Evolutionary conservation across 2,797 vertebrate species (phyloP).

Genomic region (Botia kubotai): DNA sequence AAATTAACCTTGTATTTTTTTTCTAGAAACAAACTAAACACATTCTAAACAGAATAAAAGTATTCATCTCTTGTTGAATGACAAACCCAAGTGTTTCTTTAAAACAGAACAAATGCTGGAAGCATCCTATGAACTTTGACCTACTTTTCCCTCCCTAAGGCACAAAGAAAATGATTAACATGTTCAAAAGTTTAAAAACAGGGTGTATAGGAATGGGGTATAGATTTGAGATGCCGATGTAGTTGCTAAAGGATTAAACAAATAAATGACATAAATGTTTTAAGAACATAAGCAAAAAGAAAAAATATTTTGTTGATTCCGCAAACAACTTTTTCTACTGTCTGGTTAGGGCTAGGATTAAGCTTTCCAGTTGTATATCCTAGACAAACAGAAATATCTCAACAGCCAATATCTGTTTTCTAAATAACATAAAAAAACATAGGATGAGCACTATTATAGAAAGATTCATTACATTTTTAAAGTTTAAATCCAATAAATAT

Average conservation of each 20-base stretch:
- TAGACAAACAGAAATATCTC: no score
- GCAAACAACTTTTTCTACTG: neutral
- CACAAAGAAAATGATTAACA: slow-evolving; percentile 16
- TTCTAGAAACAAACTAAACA: slow-evolving; percentile 6
- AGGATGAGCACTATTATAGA: no score
- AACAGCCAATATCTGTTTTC: no score
- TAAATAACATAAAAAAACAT: no score
- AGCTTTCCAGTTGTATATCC: no score
- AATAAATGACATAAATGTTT: neutral
- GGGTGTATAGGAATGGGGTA: neutral
- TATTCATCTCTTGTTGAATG: neutral
- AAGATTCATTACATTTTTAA: no score
- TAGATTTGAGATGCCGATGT: neutral
- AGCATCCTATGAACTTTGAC: slow-evolving; percentile 73
- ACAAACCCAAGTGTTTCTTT: neutral
- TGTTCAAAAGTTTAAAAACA: neutral
- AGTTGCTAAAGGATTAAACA: neutral
- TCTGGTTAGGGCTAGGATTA: no score
- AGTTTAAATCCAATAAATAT: no score
- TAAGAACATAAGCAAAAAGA: neutral
- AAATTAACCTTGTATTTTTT: slow-evolving; percentile 5
- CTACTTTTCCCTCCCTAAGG: slow-evolving; percentile 63
- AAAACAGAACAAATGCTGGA: neutral
- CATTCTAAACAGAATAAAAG: slow-evolving; percentile 31
- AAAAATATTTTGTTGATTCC: neutral